Evolutionary conservation across 1,140 invertebrate genomes (phyloP).

Genomic region (Euura saliciscinereae): DNA sequence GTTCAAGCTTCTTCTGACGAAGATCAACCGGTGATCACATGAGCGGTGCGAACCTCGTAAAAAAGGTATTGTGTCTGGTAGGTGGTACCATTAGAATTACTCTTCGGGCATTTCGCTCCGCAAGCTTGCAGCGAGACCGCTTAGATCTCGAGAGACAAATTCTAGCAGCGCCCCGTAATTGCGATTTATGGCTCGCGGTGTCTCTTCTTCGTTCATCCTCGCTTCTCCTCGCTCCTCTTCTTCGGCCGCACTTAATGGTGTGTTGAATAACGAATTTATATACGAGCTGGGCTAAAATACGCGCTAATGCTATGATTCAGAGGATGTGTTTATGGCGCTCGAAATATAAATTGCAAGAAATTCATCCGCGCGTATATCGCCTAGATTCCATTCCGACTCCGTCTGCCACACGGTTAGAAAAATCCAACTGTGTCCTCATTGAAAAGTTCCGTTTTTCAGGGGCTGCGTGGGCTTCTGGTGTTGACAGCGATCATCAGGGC

Average conservation of each 20-base stretch:
- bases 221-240: not conserved
- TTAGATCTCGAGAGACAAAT: constrained; percentile 58
- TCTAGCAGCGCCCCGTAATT: constrained; percentile 57
- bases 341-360: constrained; percentile 48
- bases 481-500: no score
- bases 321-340: constrained; percentile 53
- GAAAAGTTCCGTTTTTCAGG: no score
- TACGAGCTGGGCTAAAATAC: constrained; percentile 47
- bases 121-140: constrained; percentile 30
- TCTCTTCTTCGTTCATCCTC: constrained; percentile 30
- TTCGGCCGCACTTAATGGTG: constrained; percentile 53
- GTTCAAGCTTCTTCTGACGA: not conserved
- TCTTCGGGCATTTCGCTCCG: not conserved
- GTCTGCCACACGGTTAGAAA: not conserved
- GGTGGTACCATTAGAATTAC: constrained; percentile 3
- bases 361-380: not conserved
- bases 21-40: not conserved
- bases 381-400: not conserved
- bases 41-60: not conserved
- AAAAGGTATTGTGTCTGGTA: not conserved
- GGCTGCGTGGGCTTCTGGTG: no score
- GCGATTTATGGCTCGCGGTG: constrained; percentile 54
- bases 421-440: no score
- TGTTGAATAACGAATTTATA: constrained; percentile 61
- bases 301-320: constrained; percentile 35